These are phyloP conservation scores for Dasysyrphus albostriatus DNA, from an alignment of 2,888 invertebrate species.

Conservation along the genomic window DNA sequence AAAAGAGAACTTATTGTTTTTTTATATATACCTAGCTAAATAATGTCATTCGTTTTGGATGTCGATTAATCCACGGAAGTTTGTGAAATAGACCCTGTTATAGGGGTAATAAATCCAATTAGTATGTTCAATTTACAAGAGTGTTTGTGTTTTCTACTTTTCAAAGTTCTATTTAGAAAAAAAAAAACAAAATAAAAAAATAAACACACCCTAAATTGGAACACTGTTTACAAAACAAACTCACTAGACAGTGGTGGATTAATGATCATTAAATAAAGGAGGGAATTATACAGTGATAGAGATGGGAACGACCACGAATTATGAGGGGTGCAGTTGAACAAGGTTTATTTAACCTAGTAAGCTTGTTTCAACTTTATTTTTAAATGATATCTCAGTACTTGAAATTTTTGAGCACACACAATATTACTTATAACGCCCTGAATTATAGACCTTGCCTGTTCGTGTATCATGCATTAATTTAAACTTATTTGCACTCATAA, in stretches of 20 bases:
- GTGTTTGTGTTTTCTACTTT: constrained; percentile 21
- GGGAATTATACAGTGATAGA: background rate
- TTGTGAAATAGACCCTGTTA: background rate
- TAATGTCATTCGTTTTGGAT: constrained; percentile 31
- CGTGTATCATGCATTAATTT: too few species aligned
- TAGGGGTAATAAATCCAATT: constrained; percentile 64
- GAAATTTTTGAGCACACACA: too few species aligned
- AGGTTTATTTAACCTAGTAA: too few species aligned
- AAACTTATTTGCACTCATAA: too few species aligned
- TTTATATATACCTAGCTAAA: background rate
- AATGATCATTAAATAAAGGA: background rate
- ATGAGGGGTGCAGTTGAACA: background rate
- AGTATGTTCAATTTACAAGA: constrained; percentile 46
- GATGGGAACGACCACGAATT: background rate
- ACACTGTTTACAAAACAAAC: background rate
- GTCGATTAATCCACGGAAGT: constrained; percentile 49
- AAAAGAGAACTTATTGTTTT: background rate
- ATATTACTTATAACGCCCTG: too few species aligned
- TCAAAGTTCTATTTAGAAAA: constrained; percentile 5
- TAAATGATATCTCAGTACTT: too few species aligned
- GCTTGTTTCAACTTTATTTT: too few species aligned
- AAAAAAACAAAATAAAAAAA: background rate
- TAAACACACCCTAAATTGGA: constrained; percentile 29
- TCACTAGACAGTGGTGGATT: constrained; percentile 9
- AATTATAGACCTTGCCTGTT: too few species aligned